A percentile compares a stretch with the other conserved stretches of the same genome.
These are phyloP conservation scores for Bujurquina vittata DNA, from an alignment of 2,113 vertebrate species.

Conservation along the genomic window DNA sequence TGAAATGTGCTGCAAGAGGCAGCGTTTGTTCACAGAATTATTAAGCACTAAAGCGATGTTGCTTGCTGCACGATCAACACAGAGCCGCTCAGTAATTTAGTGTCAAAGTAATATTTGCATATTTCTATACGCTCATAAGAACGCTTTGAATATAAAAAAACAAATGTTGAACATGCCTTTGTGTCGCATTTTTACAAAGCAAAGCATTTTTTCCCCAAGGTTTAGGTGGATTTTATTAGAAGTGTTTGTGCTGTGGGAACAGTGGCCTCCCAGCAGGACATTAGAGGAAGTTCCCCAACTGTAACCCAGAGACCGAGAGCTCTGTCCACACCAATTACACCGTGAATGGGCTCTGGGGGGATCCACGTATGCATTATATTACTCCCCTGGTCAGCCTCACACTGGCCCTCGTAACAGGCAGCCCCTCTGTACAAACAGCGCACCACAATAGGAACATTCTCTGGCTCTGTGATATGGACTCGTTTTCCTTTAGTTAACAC, in stretches of 20 bases:
- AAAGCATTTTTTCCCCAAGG: background rate
- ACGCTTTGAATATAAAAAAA: background rate
- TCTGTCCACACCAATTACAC: slow-evolving; percentile 81
- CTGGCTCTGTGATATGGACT: slow-evolving; percentile 72
- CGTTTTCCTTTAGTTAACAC: slow-evolving; percentile 71
- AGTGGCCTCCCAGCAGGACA: slow-evolving; percentile 66
- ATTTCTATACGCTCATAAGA: background rate
- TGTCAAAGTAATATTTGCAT: background rate
- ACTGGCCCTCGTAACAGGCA: slow-evolving; percentile 64
- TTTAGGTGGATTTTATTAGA: slow-evolving; percentile 5
- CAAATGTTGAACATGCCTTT: background rate
- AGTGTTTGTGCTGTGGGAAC: slow-evolving; percentile 56
- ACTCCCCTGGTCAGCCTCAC: slow-evolving; percentile 68
- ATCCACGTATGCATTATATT: slow-evolving; percentile 78
- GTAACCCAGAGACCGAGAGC: slow-evolving; percentile 71
- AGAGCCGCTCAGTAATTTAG: background rate
- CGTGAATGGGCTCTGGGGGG: slow-evolving; percentile 78
- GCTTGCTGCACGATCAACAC: background rate
- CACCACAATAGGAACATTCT: slow-evolving; percentile 77
- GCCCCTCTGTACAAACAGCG: slow-evolving; percentile 69
- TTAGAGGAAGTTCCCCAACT: slow-evolving; percentile 69
- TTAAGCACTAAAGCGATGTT: too few species aligned
- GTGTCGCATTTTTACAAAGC: background rate
- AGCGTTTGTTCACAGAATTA: background rate
- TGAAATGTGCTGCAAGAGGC: background rate